Percentiles rank a stretch among this genome's conserved stretches.
phyloP scores from a whole-genome alignment of 2,113 vertebrate genomes.

The Axis porcinus region DNA sequence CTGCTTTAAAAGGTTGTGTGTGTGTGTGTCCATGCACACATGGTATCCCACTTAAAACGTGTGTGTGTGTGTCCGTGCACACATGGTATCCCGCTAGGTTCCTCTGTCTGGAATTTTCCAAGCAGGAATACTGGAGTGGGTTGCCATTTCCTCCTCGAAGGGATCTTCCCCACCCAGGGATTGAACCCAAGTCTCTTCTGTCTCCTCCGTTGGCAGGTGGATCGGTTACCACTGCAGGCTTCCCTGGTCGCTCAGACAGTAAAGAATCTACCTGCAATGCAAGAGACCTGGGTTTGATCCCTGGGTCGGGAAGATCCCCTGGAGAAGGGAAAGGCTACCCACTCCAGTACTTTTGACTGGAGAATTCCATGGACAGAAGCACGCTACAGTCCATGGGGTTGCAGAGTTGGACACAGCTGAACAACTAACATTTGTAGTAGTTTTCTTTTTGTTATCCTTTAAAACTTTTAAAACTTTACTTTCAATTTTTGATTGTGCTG shows the following conservation, averaged over 20 bases:
- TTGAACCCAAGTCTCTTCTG: not conserved
- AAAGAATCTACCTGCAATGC: not conserved
- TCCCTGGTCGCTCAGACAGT: not conserved
- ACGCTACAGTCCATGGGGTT: not conserved
- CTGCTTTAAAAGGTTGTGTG: not conserved
- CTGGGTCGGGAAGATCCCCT: not conserved
- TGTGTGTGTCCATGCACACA: accelerated
- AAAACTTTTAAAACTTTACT: not conserved
- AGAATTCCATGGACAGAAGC: not conserved
- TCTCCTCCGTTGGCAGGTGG: not conserved
- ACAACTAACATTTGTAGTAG: not conserved
- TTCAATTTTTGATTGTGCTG: not conserved
- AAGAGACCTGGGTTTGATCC: not conserved
- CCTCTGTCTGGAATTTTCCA: not conserved
- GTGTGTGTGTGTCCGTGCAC: not conserved
- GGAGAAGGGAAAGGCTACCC: not conserved
- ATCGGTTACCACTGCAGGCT: not conserved
- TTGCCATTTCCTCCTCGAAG: not conserved
- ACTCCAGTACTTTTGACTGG: not conserved
- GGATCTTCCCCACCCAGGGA: not conserved
- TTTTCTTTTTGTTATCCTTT: not conserved
- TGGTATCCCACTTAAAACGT: not conserved
- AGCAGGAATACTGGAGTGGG: not conserved
- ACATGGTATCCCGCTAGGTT: not conserved
- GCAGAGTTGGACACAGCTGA: not conserved